Conservation (phyloP, 2,113 vertebrate species). For the Eupsittula cactorum region DNA sequence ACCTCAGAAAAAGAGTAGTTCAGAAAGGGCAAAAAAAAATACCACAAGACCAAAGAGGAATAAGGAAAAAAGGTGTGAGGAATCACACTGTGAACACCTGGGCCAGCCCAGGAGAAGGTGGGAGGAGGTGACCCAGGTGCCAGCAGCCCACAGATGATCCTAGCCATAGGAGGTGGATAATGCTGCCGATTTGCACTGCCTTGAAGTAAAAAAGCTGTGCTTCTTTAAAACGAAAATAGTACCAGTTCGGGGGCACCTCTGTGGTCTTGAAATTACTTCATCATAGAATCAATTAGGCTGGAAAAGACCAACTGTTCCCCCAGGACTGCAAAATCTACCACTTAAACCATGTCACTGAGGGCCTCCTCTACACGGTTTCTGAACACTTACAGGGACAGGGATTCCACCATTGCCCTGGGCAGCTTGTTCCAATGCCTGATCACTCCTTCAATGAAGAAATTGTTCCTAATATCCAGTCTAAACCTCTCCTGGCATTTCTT, state of each 20-base stretch:
- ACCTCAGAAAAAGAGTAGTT: not conserved
- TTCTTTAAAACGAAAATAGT: not conserved
- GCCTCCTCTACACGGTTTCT: not conserved
- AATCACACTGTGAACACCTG: not conserved
- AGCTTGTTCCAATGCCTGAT: not conserved
- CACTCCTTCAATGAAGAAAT: not conserved
- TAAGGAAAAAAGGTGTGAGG: not conserved
- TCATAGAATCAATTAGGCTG: not conserved
- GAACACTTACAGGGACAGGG: not conserved
- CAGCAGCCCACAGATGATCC: fast-evolving
- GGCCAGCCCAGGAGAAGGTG: fast-evolving
- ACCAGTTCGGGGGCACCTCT: not conserved
- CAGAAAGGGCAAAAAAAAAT: not conserved
- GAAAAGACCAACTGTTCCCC: not conserved
- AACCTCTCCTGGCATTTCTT: not conserved
- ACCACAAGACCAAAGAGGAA: not conserved
- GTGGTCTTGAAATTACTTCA: not conserved
- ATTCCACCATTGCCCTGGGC: not conserved
- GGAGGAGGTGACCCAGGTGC: not conserved
- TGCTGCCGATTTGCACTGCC: fast-evolving
- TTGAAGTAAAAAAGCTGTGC: not conserved
- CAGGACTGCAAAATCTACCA: not conserved
- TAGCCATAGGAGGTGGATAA: not conserved
- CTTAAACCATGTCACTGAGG: not conserved
- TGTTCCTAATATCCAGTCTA: not conserved